A percentile compares a stretch with the other conserved stretches of the same genome.
Evolutionary conservation across 1,140 invertebrate genomes (phyloP).

Genomic region (Cydia strobilella): DNA sequence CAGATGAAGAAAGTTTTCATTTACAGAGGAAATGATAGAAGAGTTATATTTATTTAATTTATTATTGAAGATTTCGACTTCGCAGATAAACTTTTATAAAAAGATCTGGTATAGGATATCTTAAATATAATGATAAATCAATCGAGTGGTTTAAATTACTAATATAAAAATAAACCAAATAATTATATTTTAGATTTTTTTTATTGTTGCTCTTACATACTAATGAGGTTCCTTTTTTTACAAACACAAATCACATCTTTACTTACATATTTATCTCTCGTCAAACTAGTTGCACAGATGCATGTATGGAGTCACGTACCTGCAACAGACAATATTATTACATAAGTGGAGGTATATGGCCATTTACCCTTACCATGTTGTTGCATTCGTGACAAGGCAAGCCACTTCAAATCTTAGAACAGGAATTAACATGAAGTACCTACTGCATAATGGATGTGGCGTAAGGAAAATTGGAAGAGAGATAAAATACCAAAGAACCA

Average conservation of each 20-base stretch:
- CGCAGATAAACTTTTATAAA: too few relatives aligned
- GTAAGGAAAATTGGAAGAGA: too few relatives aligned
- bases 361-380: neutral
- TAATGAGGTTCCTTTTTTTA: neutral
- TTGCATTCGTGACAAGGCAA: neutral
- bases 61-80: too few relatives aligned
- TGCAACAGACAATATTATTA: slow-evolving; percentile 12
- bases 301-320: slow-evolving; percentile 1
- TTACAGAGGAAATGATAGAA: neutral
- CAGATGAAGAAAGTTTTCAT: neutral
- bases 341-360: neutral
- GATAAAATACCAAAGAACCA: too few relatives aligned
- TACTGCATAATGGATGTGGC: neutral
- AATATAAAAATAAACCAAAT: neutral
- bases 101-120: too few relatives aligned
- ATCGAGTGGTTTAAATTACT: too few relatives aligned
- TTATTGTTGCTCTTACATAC: neutral
- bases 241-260: neutral
- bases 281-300: neutral
- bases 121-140: too few relatives aligned
- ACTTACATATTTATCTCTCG: neutral
- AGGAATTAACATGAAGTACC: neutral
- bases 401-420: neutral
- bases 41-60: too few relatives aligned
- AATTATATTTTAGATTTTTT: neutral